Conservation (phyloP, 2,113 vertebrate genomes). For the Malurus alboscapulatus region DNA sequence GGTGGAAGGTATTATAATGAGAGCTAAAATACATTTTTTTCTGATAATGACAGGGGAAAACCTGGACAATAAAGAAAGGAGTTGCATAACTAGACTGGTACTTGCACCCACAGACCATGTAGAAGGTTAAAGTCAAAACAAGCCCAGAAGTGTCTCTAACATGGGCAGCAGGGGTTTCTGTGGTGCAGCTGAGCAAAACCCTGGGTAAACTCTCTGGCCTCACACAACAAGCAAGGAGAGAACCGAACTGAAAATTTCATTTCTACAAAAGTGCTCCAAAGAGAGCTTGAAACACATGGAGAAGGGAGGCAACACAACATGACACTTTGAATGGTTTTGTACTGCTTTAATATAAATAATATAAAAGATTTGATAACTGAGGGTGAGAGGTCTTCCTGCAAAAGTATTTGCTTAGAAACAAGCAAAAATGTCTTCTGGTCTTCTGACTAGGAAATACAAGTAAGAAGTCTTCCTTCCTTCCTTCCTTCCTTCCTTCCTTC, state of each 20-base stretch:
- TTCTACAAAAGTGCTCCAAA: not conserved
- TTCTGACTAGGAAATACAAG: not conserved
- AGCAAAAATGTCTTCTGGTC: not conserved
- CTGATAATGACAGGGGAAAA: not conserved
- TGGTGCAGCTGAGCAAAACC: not conserved
- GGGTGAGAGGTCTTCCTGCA: not conserved
- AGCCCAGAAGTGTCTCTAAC: not conserved
- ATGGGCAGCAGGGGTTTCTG: not conserved
- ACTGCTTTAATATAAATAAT: not conserved
- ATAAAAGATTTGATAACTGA: not conserved
- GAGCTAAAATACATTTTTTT: not conserved
- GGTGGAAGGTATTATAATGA: conserved; percentile 6
- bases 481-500: not conserved
- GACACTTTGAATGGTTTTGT: not conserved
- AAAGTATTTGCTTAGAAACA: not conserved
- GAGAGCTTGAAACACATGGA: not conserved
- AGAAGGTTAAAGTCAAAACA: conserved; percentile 16
- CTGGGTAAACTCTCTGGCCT: not conserved
- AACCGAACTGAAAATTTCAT: not conserved
- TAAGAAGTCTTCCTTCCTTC: not conserved
- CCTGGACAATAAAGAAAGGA: not conserved
- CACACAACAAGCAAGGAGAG: not conserved
- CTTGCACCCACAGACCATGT: not conserved
- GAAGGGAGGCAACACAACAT: not conserved
- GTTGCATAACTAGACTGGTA: not conserved